A percentile compares a stretch with the other conserved stretches of the same genome.
phyloP scores from a whole-genome alignment of 2,797 vertebrate species.

The Myotis planiceps region DNA sequence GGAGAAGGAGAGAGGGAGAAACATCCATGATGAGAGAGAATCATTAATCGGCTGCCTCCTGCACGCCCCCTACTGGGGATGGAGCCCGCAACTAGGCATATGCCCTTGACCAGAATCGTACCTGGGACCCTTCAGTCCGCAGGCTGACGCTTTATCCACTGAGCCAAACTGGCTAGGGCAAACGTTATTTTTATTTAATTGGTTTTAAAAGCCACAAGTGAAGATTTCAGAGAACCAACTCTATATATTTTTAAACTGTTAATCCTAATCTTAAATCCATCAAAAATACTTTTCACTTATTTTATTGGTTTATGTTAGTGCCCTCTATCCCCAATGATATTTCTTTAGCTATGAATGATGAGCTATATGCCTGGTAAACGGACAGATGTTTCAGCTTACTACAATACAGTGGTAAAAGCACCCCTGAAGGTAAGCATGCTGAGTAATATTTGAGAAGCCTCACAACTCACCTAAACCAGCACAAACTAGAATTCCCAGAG shows the following conservation, averaged over 20 bases:
- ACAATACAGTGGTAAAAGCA: not conserved
- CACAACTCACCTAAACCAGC: not conserved
- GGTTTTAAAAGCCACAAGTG: not conserved
- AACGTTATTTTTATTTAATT: not conserved
- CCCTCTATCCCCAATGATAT: not conserved
- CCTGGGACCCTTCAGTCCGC: too few relatives aligned
- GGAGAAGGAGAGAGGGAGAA: too few relatives aligned
- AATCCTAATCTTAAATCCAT: not conserved
- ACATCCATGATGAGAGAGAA: too few relatives aligned
- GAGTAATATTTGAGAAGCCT: not conserved
- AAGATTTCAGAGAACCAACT: not conserved
- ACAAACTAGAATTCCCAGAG: not conserved
- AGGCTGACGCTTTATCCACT: too few relatives aligned
- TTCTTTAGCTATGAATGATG: not conserved
- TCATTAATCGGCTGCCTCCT: too few relatives aligned
- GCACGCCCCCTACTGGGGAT: too few relatives aligned
- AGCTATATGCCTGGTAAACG: not conserved
- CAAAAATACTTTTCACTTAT: not conserved
- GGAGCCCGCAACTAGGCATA: too few relatives aligned
- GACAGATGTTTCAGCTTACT: not conserved
- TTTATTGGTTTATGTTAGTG: not conserved
- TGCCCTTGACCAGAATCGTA: too few relatives aligned
- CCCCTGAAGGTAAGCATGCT: not conserved
- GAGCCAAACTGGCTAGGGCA: too few relatives aligned
- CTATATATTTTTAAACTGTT: not conserved